Conservation (phyloP, 2,888 invertebrate species). For the Aleiodes alternator region DNA sequence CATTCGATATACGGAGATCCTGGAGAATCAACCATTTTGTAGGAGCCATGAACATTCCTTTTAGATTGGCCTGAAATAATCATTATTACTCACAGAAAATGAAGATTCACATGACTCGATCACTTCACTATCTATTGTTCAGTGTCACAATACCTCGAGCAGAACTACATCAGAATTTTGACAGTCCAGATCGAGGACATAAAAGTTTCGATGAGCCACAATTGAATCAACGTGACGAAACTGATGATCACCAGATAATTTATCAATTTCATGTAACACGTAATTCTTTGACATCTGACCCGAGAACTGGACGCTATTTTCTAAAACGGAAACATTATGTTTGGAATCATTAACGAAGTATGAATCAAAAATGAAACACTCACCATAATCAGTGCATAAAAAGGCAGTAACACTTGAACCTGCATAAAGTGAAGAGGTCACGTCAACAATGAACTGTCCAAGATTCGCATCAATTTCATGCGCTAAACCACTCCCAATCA, state of each 20-base stretch:
- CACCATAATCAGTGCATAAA: conserved; percentile 58
- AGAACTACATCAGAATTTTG: conserved; percentile 58
- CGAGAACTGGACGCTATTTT: conserved; percentile 56
- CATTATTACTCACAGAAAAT: too few relatives aligned
- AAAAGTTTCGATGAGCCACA: conserved; percentile 47
- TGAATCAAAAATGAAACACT: neutral
- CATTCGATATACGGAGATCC: conserved; percentile 47
- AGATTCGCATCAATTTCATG: conserved; percentile 11
- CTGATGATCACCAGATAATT: neutral
- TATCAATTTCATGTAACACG: conserved; percentile 49
- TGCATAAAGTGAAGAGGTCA: conserved; percentile 50
- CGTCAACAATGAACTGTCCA: conserved; percentile 54
- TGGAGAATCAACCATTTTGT: conserved; percentile 65
- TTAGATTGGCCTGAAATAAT: conserved; percentile 63
- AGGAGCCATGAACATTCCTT: conserved; percentile 62
- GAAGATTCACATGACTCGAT: neutral
- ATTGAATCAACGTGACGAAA: neutral
- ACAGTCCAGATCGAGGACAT: conserved; percentile 64
- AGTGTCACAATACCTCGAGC: conserved; percentile 56
- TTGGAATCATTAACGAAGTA: too few relatives aligned
- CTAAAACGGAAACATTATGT: conserved; percentile 52
- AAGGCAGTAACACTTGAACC: conserved; percentile 57
- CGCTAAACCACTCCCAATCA: too few relatives aligned
- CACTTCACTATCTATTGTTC: neutral
- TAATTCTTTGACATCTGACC: conserved; percentile 56